Percentiles rank a stretch among this genome's conserved stretches.
Conservation (phyloP, 2,113 vertebrate genomes). For the Dasypus novemcinctus region DNA sequence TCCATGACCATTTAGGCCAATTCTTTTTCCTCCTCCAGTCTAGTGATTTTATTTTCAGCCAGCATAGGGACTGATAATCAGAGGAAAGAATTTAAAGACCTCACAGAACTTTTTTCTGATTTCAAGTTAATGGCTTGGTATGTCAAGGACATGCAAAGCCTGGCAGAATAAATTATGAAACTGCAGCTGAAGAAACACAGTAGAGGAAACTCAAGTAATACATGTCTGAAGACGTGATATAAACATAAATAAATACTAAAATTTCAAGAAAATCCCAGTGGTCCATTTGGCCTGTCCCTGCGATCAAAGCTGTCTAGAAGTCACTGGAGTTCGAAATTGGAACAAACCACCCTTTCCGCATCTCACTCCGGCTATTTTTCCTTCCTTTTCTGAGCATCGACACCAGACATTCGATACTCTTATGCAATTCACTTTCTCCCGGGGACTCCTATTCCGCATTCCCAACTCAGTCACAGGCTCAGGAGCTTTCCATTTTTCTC, state of each 20-base stretch:
- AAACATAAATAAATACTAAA: slow-evolving; percentile 59
- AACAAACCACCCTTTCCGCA: background rate
- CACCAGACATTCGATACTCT: background rate
- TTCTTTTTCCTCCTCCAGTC: slow-evolving; percentile 52
- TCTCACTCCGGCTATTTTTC: too few relatives aligned
- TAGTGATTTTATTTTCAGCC: slow-evolving; percentile 36
- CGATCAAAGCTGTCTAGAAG: slow-evolving; percentile 36
- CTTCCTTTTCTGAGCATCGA: background rate
- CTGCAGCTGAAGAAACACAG: slow-evolving; percentile 68
- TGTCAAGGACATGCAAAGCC: slow-evolving; percentile 56
- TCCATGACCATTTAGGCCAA: slow-evolving; percentile 54
- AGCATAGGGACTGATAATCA: slow-evolving; percentile 31
- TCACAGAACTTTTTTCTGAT: slow-evolving; percentile 60
- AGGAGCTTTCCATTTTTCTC: background rate
- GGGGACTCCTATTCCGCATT: background rate
- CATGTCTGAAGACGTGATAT: slow-evolving; percentile 43
- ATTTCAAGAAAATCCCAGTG: slow-evolving; percentile 10
- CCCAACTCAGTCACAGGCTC: background rate
- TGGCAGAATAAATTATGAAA: slow-evolving; percentile 64
- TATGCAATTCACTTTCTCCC: background rate
- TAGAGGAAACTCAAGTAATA: slow-evolving; percentile 4
- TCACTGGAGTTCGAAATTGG: background rate
- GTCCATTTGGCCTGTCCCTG: background rate
- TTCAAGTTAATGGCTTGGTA: slow-evolving; percentile 60
- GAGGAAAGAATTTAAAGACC: slow-evolving; percentile 61